phyloP scores from a whole-genome alignment of 2,797 vertebrate genomes.

The Botia almorhae region DNA sequence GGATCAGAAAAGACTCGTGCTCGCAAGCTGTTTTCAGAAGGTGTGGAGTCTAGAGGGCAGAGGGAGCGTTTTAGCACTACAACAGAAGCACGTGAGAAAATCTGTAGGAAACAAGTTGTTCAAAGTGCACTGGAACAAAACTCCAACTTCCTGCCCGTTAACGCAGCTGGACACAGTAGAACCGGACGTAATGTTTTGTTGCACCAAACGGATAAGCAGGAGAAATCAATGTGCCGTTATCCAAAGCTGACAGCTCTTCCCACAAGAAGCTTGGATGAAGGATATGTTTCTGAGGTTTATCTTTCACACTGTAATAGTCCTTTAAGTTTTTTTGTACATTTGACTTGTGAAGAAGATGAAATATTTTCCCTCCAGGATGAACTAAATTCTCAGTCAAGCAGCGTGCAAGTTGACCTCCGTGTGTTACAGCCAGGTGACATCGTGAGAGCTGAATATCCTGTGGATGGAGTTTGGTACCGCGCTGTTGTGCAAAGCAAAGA shows the following conservation, averaged over 20 bases:
- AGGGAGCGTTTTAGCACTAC: neutral
- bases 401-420: conserved; percentile 59
- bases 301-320: conserved; percentile 78
- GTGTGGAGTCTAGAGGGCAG: neutral
- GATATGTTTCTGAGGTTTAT: conserved; percentile 74
- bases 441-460: conserved; percentile 78
- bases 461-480: conserved; percentile 81
- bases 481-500: conserved; percentile 74
- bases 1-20: neutral
- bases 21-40: neutral
- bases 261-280: conserved; percentile 68
- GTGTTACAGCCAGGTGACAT: conserved; percentile 74
- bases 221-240: neutral
- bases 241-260: conserved; percentile 69
- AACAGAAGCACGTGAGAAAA: neutral
- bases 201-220: conserved; percentile 13
- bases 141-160: neutral
- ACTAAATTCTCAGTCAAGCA: conserved; percentile 69
- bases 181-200: conserved; percentile 1
- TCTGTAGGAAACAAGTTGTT: neutral
- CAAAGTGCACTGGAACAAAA: neutral
- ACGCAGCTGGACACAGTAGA: neutral
- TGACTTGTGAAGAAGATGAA: conserved; percentile 73
- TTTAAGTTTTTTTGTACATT: conserved; percentile 81
- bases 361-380: conserved; percentile 74